A percentile compares a stretch with the other conserved stretches of the same genome.
Conservation (phyloP, 2,888 invertebrate genomes). For the Parascotia fuliginaria region DNA sequence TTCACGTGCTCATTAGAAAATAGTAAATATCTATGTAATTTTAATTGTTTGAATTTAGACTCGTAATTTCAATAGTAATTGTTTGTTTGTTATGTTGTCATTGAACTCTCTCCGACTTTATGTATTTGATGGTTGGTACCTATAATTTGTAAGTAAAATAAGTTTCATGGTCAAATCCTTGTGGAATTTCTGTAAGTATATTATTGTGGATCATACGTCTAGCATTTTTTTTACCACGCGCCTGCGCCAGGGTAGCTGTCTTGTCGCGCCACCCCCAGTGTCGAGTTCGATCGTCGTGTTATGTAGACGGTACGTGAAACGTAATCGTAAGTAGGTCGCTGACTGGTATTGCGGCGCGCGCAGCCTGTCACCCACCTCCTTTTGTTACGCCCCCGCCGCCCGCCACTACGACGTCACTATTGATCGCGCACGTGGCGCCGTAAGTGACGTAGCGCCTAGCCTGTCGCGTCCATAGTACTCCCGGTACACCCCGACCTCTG, state of each 20-base stretch:
- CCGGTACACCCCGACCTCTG: slow-evolving; percentile 59
- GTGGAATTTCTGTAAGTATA: slow-evolving; percentile 19
- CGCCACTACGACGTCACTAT: slow-evolving; percentile 79
- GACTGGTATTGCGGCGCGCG: slow-evolving; percentile 75
- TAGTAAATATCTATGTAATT: no score
- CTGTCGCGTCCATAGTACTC: slow-evolving; percentile 68
- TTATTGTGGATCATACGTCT: slow-evolving; percentile 34
- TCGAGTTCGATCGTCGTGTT: slow-evolving; percentile 74
- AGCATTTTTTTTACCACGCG: slow-evolving; percentile 37
- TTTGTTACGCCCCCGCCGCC: slow-evolving; percentile 24
- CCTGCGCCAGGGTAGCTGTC: slow-evolving; percentile 49
- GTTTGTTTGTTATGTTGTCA: neutral
- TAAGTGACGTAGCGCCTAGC: slow-evolving; percentile 78
- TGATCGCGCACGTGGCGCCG: slow-evolving; percentile 84
- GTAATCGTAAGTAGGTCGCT: slow-evolving; percentile 81
- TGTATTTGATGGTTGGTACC: neutral
- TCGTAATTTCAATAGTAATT: neutral
- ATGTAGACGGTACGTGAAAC: slow-evolving; percentile 82
- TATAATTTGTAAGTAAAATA: slow-evolving; percentile 4
- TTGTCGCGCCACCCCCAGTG: slow-evolving; percentile 51
- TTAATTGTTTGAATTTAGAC: neutral
- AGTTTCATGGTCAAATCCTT: slow-evolving; percentile 27
- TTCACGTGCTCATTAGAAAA: neutral
- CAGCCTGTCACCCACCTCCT: slow-evolving; percentile 42
- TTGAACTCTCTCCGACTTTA: slow-evolving; percentile 1